Conservation (phyloP, 2,113 vertebrate genomes). For the Oxyura jamaicensis region DNA sequence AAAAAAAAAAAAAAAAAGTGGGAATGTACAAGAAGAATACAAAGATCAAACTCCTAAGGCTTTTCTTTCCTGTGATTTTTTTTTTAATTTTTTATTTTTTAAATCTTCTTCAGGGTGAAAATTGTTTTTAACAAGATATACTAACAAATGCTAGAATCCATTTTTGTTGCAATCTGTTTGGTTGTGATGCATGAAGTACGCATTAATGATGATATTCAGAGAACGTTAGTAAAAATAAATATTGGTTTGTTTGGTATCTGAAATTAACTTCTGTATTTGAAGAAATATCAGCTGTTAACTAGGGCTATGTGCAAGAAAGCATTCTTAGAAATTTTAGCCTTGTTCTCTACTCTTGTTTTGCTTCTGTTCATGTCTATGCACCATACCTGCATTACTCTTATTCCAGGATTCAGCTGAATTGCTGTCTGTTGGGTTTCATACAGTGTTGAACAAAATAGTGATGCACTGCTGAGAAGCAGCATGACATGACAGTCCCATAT, state of each 20-base stretch:
- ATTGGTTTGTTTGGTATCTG: not conserved
- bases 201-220: not conserved
- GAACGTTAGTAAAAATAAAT: not conserved
- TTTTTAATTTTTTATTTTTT: too few relatives aligned
- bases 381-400: not conserved
- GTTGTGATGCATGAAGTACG: not conserved
- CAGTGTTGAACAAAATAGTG: not conserved
- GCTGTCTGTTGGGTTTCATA: not conserved
- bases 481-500: not conserved
- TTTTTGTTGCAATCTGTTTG: not conserved
- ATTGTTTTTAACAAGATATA: not conserved
- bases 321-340: not conserved
- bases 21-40: not conserved
- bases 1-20: not conserved
- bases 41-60: not conserved
- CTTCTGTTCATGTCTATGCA: not conserved
- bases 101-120: not conserved
- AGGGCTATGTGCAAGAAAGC: not conserved
- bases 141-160: not conserved
- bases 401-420: not conserved
- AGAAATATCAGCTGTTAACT: not conserved
- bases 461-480: not conserved
- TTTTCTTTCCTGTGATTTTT: not conserved
- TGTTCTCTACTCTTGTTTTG: not conserved
- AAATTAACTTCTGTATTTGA: not conserved